phyloP scores from a whole-genome alignment of 2,113 vertebrate species.

The Anhinga anhinga region DNA sequence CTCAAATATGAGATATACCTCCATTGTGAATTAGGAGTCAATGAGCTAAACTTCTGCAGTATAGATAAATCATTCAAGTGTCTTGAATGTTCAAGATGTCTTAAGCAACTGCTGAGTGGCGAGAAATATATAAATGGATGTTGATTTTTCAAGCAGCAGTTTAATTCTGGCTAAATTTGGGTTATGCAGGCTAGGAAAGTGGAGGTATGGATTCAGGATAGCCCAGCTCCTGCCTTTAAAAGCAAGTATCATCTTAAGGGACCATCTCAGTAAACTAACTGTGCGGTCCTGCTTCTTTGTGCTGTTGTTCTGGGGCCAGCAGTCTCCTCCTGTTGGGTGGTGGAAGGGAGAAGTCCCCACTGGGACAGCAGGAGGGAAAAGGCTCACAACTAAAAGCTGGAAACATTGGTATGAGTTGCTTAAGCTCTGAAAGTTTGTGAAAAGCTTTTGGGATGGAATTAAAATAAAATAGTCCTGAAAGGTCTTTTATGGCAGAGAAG shows the following conservation, averaged over 20 bases:
- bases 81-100: background rate
- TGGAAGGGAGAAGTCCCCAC: background rate
- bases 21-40: background rate
- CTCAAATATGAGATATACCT: background rate
- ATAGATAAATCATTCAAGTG: background rate
- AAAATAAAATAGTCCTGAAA: background rate
- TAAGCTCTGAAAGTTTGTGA: background rate
- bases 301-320: background rate
- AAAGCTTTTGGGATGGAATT: background rate
- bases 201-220: background rate
- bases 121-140: background rate
- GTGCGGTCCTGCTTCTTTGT: background rate
- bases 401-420: background rate
- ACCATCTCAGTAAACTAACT: background rate
- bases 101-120: background rate
- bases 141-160: background rate
- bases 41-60: accelerated
- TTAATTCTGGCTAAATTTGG: background rate
- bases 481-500: background rate
- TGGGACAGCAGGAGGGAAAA: background rate
- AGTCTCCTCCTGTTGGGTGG: background rate
- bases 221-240: background rate
- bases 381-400: background rate
- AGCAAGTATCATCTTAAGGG: background rate
- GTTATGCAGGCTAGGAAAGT: background rate